Conservation (phyloP, 2,888 invertebrate genomes). For the Pachymerium ferrugineum region DNA sequence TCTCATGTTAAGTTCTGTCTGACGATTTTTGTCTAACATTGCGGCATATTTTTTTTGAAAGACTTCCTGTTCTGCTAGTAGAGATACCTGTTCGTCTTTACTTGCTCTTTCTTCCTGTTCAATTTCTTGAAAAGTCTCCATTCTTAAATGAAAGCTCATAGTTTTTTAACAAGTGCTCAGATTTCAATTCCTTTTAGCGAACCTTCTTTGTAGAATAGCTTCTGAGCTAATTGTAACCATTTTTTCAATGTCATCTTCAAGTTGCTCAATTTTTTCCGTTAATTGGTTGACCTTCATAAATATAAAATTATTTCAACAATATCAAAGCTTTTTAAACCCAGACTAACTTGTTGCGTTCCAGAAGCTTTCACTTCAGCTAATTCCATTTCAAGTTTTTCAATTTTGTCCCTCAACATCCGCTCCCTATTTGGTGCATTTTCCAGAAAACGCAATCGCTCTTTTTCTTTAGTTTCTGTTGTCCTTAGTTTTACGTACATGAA, state of each 20-base stretch:
- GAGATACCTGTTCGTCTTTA: not conserved
- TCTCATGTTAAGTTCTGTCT: not conserved
- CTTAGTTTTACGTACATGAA: not conserved
- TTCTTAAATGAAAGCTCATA: not conserved
- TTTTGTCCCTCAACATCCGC: not conserved
- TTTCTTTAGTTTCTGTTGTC: not conserved
- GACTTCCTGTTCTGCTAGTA: not conserved
- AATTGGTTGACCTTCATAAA: not conserved
- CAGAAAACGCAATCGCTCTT: not conserved
- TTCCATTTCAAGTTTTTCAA: not conserved
- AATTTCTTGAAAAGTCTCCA: not conserved
- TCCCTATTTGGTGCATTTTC: not conserved
- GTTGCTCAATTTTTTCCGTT: not conserved
- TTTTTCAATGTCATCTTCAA: conserved; percentile 28
- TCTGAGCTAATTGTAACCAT: conserved; percentile 1
- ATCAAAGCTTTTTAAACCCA: not conserved
- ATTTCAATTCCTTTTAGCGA: not conserved
- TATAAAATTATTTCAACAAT: not conserved
- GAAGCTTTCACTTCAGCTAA: not conserved
- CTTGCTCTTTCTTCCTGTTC: not conserved
- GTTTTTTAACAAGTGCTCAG: too few species aligned
- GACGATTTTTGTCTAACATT: not conserved
- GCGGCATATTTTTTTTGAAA: not conserved
- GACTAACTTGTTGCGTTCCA: not conserved
- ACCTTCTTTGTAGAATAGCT: not conserved